Evolutionary conservation across 2,113 vertebrate species (phyloP).

Genomic region (Anas platyrhynchos): DNA sequence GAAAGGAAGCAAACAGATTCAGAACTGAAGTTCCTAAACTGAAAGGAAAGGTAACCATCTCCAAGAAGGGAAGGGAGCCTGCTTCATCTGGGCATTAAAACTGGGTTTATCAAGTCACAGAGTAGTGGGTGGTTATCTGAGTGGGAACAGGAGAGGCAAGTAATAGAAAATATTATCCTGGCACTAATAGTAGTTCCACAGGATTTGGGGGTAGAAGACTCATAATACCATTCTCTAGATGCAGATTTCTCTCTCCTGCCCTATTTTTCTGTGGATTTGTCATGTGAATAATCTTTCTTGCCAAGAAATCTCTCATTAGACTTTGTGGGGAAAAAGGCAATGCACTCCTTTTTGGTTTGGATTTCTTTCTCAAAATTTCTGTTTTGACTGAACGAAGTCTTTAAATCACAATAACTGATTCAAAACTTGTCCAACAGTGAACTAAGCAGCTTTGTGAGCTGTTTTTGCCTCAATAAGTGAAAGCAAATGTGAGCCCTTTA

Average conservation of each 20-base stretch:
- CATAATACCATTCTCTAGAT: not conserved
- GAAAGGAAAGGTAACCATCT: not conserved
- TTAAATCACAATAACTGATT: not conserved
- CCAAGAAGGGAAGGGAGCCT: not conserved
- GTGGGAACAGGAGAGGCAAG: not conserved
- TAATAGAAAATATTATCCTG: not conserved
- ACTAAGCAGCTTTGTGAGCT: not conserved
- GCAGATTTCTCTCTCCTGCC: not conserved
- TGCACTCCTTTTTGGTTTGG: not conserved
- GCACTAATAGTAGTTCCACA: not conserved
- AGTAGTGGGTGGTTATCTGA: not conserved
- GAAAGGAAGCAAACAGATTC: not conserved
- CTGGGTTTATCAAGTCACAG: not conserved
- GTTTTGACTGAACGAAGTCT: not conserved
- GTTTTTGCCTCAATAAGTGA: not conserved
- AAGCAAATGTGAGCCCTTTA: not conserved
- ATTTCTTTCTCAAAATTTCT: conserved; percentile 7
- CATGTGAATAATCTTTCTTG: not conserved
- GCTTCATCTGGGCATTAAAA: not conserved
- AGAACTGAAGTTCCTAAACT: not conserved
- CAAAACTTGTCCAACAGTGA: not conserved
- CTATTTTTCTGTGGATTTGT: not conserved
- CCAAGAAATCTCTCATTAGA: not conserved
- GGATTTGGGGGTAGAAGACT: not conserved
- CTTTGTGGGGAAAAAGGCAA: not conserved